Base-by-base conservation (phyloP, 1,140 invertebrate genomes). In the Watersipora subatra region DNA sequence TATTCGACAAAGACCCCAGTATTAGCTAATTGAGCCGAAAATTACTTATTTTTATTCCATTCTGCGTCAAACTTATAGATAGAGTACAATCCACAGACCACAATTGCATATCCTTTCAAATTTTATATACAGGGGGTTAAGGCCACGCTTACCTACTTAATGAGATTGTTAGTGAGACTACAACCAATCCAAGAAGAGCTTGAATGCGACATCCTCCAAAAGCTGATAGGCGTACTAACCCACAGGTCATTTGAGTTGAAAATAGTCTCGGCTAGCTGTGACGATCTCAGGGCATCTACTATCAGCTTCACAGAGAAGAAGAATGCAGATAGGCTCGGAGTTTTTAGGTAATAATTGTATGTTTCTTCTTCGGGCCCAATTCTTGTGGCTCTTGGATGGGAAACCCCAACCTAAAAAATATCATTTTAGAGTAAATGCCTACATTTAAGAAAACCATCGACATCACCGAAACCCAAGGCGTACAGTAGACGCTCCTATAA, bases 81-180 rank as follows among this genome's bases (percentile, higher is more conserved):
- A n/a, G n/a, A n/a, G n/a, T n/a, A n/a, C n/a, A n/a, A n/a, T n/a
- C n/a, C n/a, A n/a, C n/a, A n/a, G n/a, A n/a, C n/a, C n/a, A n/a
- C n/a, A n/a, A n/a, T n/a, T n/a, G n/a, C n/a, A n/a, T n/a, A n/a
- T n/a, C n/a, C n/a, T n/a, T n/a, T n/a, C n/a, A n/a, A n/a, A n/a
- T n/a, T n/a, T n/a, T n/a, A n/a, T n/a, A n/a, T n/a, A n/a, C 76
- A 87, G 81, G 85, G 83, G 63, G 83, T 84, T 55, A 83, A 84
- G 56, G 86, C 85, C 67, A 81, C 88, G 1, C 68, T 89, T 19
- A 88, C 89, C 74, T 90, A 90, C 74, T 72, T 89, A n/a, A 76
- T 89, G 2, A 82, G 85, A 55, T 88, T 89, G 72, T 71, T 89
- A 15, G 84, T 82, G 17, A 84, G 87, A 66, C 76, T 90, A 15